phyloP scores from a whole-genome alignment of 2,797 vertebrate genomes.

The Buphagus erythrorhynchus region DNA sequence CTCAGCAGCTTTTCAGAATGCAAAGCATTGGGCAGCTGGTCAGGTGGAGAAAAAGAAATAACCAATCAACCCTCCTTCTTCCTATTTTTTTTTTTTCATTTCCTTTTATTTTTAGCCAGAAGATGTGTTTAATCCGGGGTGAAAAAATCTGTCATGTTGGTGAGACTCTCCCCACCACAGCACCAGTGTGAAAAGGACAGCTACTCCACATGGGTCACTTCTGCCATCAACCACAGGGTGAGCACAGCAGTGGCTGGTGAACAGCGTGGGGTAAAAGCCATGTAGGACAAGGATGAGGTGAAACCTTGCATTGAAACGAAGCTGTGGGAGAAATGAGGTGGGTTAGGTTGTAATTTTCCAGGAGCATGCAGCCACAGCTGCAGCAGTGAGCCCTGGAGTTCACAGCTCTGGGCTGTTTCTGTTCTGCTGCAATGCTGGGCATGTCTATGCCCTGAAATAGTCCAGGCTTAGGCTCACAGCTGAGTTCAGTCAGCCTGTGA shows the following conservation, averaged over 20 bases:
- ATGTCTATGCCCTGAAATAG: not conserved
- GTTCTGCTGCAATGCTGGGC: not conserved
- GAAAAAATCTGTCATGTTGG: not conserved
- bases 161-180: not conserved
- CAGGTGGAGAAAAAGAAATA: not conserved
- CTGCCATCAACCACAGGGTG: not conserved
- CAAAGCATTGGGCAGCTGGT: conserved; percentile 13
- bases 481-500: not conserved
- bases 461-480: not conserved
- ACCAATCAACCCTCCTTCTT: not conserved
- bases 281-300: not conserved
- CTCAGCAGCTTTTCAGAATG: not conserved
- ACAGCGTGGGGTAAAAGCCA: not conserved
- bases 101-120: not conserved
- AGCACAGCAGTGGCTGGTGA: not conserved
- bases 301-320: not conserved
- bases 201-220: conserved; percentile 19
- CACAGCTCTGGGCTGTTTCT: not conserved
- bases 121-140: not conserved
- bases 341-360: not conserved
- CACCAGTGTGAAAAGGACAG: not conserved
- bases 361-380: not conserved
- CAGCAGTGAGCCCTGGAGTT: not conserved
- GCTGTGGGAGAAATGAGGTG: not conserved
- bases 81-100: not conserved